Evolutionary conservation across 2,113 vertebrate species (phyloP).

Genomic region (Bubo blakistoni): DNA sequence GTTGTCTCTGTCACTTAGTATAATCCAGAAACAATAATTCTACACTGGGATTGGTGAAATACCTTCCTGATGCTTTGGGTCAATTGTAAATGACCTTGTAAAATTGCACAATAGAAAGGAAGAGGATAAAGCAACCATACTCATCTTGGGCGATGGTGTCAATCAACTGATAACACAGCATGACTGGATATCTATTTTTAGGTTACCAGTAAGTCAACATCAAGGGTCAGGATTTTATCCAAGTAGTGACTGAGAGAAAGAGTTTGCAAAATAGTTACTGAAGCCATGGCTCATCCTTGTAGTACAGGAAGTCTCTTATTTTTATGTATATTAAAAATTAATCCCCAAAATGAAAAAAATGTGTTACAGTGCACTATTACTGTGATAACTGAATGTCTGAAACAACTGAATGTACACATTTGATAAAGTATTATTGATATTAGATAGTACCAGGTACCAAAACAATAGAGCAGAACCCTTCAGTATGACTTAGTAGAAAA

Average conservation of each 20-base stretch:
- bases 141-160: background rate
- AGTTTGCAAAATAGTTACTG: background rate
- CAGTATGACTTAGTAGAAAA: background rate
- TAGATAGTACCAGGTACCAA: background rate
- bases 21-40: background rate
- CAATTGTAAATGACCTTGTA: background rate
- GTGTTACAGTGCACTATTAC: background rate
- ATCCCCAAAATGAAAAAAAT: background rate
- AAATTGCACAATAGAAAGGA: background rate
- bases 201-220: background rate
- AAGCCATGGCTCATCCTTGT: background rate
- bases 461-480: background rate
- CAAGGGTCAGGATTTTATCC: background rate
- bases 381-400: background rate
- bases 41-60: background rate
- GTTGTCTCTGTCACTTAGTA: background rate
- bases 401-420: background rate
- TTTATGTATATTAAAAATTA: background rate
- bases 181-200: background rate
- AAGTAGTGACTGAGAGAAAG: background rate
- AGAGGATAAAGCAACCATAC: background rate
- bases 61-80: background rate
- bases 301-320: background rate
- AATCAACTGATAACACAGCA: background rate
- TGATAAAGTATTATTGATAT: background rate